phyloP scores from a whole-genome alignment of 2,797 vertebrate species.

The Sebastes dallii region DNA sequence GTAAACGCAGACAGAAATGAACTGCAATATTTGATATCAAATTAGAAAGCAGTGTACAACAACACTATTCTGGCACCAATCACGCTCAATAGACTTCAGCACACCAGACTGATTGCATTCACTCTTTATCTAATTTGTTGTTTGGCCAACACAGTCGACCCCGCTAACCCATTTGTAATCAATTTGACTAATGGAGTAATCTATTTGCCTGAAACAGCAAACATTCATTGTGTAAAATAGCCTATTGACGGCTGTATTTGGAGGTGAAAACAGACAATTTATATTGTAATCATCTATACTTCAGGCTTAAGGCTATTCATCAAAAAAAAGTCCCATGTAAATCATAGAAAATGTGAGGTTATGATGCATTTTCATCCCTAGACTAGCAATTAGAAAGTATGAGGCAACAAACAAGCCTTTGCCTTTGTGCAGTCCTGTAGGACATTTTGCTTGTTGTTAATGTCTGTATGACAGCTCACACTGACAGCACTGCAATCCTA shows the following conservation, averaged over 20 bases:
- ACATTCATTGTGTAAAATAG: conserved; percentile 49
- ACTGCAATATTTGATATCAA: not conserved
- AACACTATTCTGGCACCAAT: not conserved
- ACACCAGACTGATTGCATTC: conserved; percentile 28
- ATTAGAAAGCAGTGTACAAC: not conserved
- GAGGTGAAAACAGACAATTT: conserved; percentile 35
- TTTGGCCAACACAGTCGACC: conserved; percentile 48
- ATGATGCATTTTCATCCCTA: conserved; percentile 10
- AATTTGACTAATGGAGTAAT: conserved; percentile 63
- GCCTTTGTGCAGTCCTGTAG: conserved; percentile 30
- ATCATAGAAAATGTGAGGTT: conserved; percentile 19
- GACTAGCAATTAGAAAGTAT: conserved; percentile 39
- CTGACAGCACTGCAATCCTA: not conserved
- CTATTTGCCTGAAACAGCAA: conserved; percentile 45
- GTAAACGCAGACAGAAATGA: not conserved
- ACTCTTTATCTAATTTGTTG: conserved; percentile 51
- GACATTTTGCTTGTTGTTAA: conserved; percentile 23
- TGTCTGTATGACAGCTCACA: conserved; percentile 13
- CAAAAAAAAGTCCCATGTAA: not conserved
- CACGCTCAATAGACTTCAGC: conserved; percentile 22
- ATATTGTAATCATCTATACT: conserved; percentile 18
- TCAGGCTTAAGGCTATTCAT: not conserved
- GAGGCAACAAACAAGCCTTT: conserved; percentile 19
- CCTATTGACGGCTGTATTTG: conserved; percentile 30
- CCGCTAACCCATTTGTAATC: conserved; percentile 46